Base-by-base conservation (phyloP, 1,140 invertebrate genomes). In the Calephelis nemesis region DNA sequence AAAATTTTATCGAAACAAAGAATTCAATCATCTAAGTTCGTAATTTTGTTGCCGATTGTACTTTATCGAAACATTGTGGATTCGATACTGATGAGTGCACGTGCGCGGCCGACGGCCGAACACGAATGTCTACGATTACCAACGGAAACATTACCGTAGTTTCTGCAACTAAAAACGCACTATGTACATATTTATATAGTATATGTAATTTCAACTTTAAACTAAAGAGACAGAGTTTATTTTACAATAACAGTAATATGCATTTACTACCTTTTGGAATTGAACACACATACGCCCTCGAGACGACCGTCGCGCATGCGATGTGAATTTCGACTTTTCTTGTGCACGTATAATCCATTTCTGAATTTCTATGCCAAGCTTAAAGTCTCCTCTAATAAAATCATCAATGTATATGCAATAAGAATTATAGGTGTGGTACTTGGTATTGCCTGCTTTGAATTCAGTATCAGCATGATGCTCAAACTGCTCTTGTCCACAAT, bases 301-400 rank as follows among this genome's bases (percentile, higher is more conserved):
- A 81, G 79, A 81, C 77, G 77, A 79, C 74, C 79, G 72, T 64
- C 69, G 77, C 77, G 75, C 79, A 81, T 75, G 79, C 77, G 77
- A 69, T 70, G 50, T 70, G n/a, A 47, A 66, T 9, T 30, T 52
- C 54, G 19, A 67, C 62, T 49, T 47, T 73, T 73, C 63, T 30
- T 30, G 11, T 48, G 42, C 60, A 63, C 15, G 47, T 19, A 13
- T 65, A 30, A 67, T 78, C 64, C 77, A 81, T 76, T 77, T 73
- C 73, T 45, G 62, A 30, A 30, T 65, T 49, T 62, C 5, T 7
- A 63, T 62, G n/a, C 4, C 47, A 12, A 45, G 49, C 48, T 63
- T 47, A 54, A 9, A 66, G 8, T 49, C 10, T 42, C 50, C 8
- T 19, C 13, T 13, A 42, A 65, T 19, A 65, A 50, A 58, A 71